Conservation (phyloP, 2,797 vertebrate species). For the Anguilla obscura region DNA sequence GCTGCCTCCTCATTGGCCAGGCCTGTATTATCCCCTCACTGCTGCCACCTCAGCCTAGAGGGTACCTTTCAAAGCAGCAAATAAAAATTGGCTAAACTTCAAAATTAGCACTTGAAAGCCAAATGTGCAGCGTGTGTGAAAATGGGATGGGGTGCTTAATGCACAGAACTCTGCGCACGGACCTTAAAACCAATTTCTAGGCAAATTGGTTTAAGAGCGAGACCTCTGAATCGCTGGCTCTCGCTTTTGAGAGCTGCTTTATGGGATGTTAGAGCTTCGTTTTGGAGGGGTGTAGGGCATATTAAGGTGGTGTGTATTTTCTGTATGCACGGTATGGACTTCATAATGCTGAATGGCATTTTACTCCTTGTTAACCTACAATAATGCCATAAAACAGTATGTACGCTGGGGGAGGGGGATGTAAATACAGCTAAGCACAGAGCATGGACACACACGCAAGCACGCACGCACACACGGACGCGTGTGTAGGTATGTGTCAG, state of each 20-base stretch:
- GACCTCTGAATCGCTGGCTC: conserved; percentile 81
- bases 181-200: conserved; percentile 84
- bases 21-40: conserved; percentile 45
- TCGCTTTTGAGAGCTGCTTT: conserved; percentile 64
- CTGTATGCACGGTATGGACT: background rate
- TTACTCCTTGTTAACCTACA: background rate
- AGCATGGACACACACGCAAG: background rate
- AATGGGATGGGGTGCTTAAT: conserved; percentile 62
- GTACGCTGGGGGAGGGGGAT: background rate
- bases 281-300: background rate
- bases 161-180: conserved; percentile 78
- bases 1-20: conserved; percentile 53
- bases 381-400: background rate
- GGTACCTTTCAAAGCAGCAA: conserved; percentile 86
- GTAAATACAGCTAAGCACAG: background rate
- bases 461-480: background rate
- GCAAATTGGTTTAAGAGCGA: conserved; percentile 86
- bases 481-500: background rate
- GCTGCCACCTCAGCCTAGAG: conserved; percentile 80
- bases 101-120: conserved; percentile 88
- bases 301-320: background rate
- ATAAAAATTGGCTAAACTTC: conserved; percentile 88
- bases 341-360: background rate
- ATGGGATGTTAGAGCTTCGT: background rate
- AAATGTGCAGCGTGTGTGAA: conserved; percentile 74